Conservation (phyloP, 2,888 invertebrate species). For the Achlya flavicornis region DNA sequence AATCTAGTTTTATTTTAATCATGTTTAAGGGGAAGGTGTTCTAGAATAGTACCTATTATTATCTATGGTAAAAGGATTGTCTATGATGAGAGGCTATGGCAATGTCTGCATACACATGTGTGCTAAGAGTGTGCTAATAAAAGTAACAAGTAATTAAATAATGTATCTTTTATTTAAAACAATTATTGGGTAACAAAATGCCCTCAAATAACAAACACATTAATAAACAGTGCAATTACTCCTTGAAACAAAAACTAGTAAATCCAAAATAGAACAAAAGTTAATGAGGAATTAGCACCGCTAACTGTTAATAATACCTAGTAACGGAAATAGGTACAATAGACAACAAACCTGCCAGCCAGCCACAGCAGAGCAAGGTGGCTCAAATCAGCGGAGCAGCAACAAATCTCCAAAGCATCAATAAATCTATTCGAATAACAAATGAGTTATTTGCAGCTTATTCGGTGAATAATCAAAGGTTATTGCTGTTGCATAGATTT, state of each 20-base stretch:
- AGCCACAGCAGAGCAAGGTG: background rate
- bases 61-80: too few species aligned
- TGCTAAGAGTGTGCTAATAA: too few species aligned
- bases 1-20: too few species aligned
- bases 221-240: background rate
- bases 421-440: conserved; percentile 1
- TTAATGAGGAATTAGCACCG: background rate
- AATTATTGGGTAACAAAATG: too few species aligned
- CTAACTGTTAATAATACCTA: conserved; percentile 3
- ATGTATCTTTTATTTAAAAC: too few species aligned
- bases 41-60: too few species aligned
- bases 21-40: too few species aligned
- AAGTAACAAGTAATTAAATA: too few species aligned
- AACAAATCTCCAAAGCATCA: background rate
- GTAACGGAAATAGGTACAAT: conserved; percentile 1
- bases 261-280: background rate
- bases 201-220: too few species aligned
- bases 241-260: background rate
- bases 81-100: too few species aligned
- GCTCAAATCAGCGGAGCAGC: background rate
- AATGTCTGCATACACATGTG: too few species aligned
- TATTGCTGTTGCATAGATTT: background rate
- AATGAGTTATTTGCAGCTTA: background rate
- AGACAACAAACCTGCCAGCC: background rate
- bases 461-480: background rate